Conservation (phyloP, 2,113 vertebrate species). For the Epinephelus fuscoguttatus region DNA sequence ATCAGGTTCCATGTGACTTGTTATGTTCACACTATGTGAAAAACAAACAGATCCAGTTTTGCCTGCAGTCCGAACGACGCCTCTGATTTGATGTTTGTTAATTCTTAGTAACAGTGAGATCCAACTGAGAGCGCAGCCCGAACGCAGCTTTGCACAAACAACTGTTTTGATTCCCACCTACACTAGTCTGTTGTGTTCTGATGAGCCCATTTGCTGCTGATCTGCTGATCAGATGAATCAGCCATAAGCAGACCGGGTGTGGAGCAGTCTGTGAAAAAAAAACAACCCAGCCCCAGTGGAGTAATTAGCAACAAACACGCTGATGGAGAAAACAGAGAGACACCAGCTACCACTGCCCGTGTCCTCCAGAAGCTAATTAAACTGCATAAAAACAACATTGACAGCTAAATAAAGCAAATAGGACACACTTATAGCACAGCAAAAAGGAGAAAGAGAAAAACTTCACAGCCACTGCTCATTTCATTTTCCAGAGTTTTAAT, state of each 20-base stretch:
- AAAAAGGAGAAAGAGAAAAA: slow-evolving; percentile 4
- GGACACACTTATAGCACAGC: slow-evolving; percentile 32
- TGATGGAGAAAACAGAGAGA: slow-evolving; percentile 5
- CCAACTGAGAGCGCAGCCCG: background rate
- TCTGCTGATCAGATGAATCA: slow-evolving; percentile 68
- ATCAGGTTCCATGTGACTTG: too few species aligned
- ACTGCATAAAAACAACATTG: slow-evolving; percentile 51
- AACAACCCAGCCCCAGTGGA: slow-evolving; percentile 42
- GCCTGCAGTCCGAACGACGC: background rate
- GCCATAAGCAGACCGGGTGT: slow-evolving; percentile 28
- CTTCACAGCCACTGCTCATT: slow-evolving; percentile 18
- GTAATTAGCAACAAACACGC: slow-evolving; percentile 59
- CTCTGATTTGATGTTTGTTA: slow-evolving; percentile 15
- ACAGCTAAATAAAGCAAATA: slow-evolving; percentile 71
- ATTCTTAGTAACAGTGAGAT: background rate
- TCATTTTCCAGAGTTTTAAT: slow-evolving; percentile 23
- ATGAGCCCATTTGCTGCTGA: slow-evolving; percentile 23
- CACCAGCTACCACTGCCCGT: slow-evolving; percentile 1
- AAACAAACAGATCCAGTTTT: too few species aligned
- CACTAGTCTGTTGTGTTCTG: slow-evolving; percentile 57
- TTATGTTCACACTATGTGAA: too few species aligned
- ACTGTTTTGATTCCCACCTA: slow-evolving; percentile 57
- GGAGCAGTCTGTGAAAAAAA: background rate
- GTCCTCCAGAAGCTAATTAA: slow-evolving; percentile 61
- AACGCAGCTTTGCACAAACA: slow-evolving; percentile 26